phyloP scores from a whole-genome alignment of 2,797 vertebrate genomes.

The Chloroceryle inda region DNA sequence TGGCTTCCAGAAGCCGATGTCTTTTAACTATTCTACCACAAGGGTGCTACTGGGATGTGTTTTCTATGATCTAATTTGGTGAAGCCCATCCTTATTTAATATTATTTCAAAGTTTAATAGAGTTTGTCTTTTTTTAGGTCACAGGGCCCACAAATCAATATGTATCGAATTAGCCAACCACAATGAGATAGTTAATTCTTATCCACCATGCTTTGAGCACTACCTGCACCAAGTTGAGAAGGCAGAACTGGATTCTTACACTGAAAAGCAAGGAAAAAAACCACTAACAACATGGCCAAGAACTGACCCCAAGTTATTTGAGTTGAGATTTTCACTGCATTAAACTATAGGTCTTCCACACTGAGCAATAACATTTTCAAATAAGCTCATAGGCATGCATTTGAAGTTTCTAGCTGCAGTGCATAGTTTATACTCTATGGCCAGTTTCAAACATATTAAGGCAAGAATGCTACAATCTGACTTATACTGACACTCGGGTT shows the following conservation, averaged over 20 bases:
- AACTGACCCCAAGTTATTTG: neutral
- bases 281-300: neutral
- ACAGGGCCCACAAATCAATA: slow-evolving; percentile 53
- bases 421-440: neutral
- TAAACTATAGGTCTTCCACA: neutral
- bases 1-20: neutral
- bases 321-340: neutral
- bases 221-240: neutral
- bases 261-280: neutral
- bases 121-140: slow-evolving; percentile 12
- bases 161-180: neutral
- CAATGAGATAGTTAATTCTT: slow-evolving; percentile 24
- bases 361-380: neutral
- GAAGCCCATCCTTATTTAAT: neutral
- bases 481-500: neutral
- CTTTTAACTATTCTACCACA: slow-evolving; percentile 13
- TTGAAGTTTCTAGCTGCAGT: neutral
- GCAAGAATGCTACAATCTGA: neutral
- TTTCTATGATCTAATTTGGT: neutral
- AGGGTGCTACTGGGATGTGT: neutral
- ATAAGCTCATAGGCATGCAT: neutral
- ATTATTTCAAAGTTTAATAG: slow-evolving; percentile 17
- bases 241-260: neutral
- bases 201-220: neutral
- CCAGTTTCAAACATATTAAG: neutral